Evolutionary conservation across 2,888 invertebrate genomes (phyloP), one percentile per base, ranked within the genome.

Genomic region (Euplexia lucipara): DNA sequence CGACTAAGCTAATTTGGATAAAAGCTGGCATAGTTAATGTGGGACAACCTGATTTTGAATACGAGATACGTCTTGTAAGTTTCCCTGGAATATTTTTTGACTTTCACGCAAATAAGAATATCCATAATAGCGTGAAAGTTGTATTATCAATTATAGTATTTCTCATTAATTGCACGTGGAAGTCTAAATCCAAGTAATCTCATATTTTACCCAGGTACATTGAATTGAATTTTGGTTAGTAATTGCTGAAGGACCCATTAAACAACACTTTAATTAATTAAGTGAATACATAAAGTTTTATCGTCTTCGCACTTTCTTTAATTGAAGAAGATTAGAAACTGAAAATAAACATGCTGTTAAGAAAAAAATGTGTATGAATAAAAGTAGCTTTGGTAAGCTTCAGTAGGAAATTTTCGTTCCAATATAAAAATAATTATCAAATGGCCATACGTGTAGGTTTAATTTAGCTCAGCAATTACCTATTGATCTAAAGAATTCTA

Each of bases 401-500:
- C 2, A 5, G 2, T 20, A n/a, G 0, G 4, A 10, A 42, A 7
- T 42, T 42, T 52, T 35, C 35, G 20, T 30, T 30, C 14, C 16
- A 20, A 16, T 18, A 22, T 16, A 22, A 30, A 60, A n/a, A 41
- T 58, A 30, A 5, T 3, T 12, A 10, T 26, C 20, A 53, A 41
- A 30, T 35, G 16, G 14, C 9, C 5, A 47, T 47, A 22, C 14
- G 5, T 45, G 20, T 20, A 16, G 9, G 47, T 34, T 34, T n/a
- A n/a, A 37, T 10, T 9, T 20, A 56, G 10, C 9, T 59, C 39
- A 70, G 10, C 34, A 37, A n/a, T 47, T 70, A 47, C 10, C 16
- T 35, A 60, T 47, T 42, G 47, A 71, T 62, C 34, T 22, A 3
- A 66, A 73, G 42, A 72, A 39, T 51, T 51, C 26, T 49, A 26